These are phyloP conservation scores for Oryzias dopingdopingensis DNA, from an alignment of 2,797 vertebrate genomes.

Conservation along the genomic window DNA sequence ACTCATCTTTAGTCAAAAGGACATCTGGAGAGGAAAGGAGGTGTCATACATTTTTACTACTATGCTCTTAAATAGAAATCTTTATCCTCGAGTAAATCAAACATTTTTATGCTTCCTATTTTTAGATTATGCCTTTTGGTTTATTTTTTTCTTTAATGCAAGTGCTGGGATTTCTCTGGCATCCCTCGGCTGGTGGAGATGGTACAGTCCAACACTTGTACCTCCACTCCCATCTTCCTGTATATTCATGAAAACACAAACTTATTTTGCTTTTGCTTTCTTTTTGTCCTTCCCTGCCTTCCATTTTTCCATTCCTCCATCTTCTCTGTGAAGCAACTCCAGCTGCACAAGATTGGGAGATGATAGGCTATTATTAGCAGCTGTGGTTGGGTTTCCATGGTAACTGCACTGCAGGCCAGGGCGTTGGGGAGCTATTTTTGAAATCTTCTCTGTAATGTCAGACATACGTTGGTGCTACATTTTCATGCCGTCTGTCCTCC, in stretches of 20 bases:
- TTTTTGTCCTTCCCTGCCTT: conserved; percentile 9
- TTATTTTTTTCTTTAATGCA: background rate
- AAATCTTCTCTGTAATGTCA: conserved; percentile 89
- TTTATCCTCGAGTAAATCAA: conserved; percentile 6
- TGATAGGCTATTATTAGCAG: conserved; percentile 92
- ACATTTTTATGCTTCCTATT: background rate
- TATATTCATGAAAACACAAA: conserved; percentile 39
- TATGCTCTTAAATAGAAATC: background rate
- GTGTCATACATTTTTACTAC: conserved; percentile 12
- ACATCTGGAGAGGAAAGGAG: conserved; percentile 33
- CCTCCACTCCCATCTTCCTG: conserved; percentile 31
- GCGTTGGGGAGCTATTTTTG: conserved; percentile 94
- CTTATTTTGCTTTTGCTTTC: conserved; percentile 29
- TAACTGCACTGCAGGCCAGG: conserved; percentile 88
- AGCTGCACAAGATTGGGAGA: conserved; percentile 90
- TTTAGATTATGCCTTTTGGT: no score
- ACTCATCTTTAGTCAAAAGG: conserved; percentile 65
- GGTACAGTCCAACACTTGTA: conserved; percentile 42
- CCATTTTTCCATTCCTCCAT: conserved; percentile 31
- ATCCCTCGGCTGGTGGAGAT: conserved; percentile 17
- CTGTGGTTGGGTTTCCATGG: conserved; percentile 91
- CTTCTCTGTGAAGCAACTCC: conserved; percentile 79
- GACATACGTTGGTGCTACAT: conserved; percentile 65
- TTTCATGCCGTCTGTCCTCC: conserved; percentile 32
- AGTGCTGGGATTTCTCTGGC: no score